Evolutionary conservation across 2,888 invertebrate species (phyloP), one percentile per base, ranked within the genome.

Genomic region (Cantharis rustica): DNA sequence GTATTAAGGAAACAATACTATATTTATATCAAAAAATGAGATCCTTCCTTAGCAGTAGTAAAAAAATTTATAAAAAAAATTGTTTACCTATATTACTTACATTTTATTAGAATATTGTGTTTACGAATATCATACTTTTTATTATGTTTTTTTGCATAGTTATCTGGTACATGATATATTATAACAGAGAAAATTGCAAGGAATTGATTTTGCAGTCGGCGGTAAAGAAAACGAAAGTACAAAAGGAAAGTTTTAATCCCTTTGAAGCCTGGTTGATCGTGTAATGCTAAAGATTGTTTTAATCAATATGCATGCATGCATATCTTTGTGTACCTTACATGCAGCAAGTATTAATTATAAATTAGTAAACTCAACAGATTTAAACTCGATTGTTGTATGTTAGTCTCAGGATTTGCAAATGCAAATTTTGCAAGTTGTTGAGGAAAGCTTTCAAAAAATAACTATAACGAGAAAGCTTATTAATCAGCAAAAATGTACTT

Each of bases 401-500:
- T 47, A 64, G 64, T 20, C 64, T 13, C 13, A 10, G 16, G 17
- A 20, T 20, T 64, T 20, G 64, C 64, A 17, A 20, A 17, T 17
- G 64, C 64, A 64, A 20, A 64, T 20, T 17, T 20, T 13, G 17
- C 7, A 20, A 64, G 64, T 64, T 64, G 17, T 16, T 64, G 17
- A 64, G 64, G 17, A 64, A 64, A 64, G 17, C 17, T 64, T 64
- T 47, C 47, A 47, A 47, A 47, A 47, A 47, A 47, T 47, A 47
- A n/a, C 47, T 47, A 47, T 47, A 47, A 47, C 47, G 47, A 47
- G 47, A 47, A 47, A 71, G 73, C 77, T 66, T 66, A 66, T 20
- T 66, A 66, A 66, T 66, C 64, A 20, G 64, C 64, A 66, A 66
- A 66, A 66, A 66, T 66, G 64, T 66, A 66, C 64, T 66, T 66